Percentiles rank a stretch among this genome's conserved stretches.
phyloP scores from a whole-genome alignment of 1,140 invertebrate genomes.

The Bombus superbus region DNA sequence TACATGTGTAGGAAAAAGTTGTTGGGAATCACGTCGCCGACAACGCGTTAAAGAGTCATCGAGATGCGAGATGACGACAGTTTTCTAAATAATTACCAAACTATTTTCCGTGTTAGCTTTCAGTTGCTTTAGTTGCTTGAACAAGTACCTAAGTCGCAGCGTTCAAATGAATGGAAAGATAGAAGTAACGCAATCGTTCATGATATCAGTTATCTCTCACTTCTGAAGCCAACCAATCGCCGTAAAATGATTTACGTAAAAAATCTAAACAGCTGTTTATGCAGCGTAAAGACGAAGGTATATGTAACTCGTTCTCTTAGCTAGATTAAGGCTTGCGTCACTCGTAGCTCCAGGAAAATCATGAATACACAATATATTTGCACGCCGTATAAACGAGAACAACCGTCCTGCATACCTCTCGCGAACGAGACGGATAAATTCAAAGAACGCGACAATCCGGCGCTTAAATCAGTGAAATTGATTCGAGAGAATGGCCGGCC shows the following conservation, averaged over 20 bases:
- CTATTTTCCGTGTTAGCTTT: no score
- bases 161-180: no score
- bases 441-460: constrained; percentile 4
- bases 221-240: no score
- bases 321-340: neutral
- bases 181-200: neutral
- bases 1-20: no score
- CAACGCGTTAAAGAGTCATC: no score
- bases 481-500: neutral
- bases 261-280: constrained; percentile 4
- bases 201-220: neutral
- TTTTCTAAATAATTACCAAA: no score
- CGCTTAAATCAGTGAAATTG: constrained; percentile 1
- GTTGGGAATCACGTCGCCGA: no score
- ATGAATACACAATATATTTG: neutral
- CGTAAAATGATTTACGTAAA: neutral
- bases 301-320: neutral
- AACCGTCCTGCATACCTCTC: neutral
- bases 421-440: neutral
- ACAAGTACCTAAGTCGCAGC: neutral
- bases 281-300: neutral
- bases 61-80: no score
- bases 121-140: no score
- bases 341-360: constrained; percentile 7
- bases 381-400: neutral